Base-by-base conservation (phyloP, 2,797 vertebrate species). In the Nyctalus aviator region DNA sequence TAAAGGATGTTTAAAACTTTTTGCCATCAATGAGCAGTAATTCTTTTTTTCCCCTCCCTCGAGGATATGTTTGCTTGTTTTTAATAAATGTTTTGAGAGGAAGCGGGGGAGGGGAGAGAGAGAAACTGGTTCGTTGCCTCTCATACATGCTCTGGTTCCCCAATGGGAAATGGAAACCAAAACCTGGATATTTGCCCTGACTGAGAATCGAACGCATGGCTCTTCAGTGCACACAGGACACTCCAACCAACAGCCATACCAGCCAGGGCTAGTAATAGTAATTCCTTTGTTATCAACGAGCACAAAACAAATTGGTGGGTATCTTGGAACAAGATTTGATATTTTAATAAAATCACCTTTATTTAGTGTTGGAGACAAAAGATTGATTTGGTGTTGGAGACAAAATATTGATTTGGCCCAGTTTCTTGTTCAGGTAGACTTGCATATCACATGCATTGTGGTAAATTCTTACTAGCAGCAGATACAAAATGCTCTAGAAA, bases 1-100 rank as follows among this genome's bases (percentile, higher is more conserved):
- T 94, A 64, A 91, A 88, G 78, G 13, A 59, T 72, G 30, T 85
- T 93, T 90, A 84, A 85, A 94, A 57, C 77, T 87, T 72, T 41
- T n/a, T 79, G 69, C 37, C 71, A 23, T 91, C 48, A 88, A 30
- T 83, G 83, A 92, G 7, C 64, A 83, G 9, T 77, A 23, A 83
- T 59, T 90, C 46, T 75, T 75, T 21, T 44, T 46, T 35, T 64
- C 20, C 18, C 15, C 15, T 64, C 30, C 14, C 30, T 15, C 30
- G 18, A 64, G 30, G 62, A 64, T 64, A 62, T 30, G 13, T 18
- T 64, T 64, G 30, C 30, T 64, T 64, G 30, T 64, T 64, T 64
- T 64, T 64, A n/a, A 64, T 64, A 64, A 30, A 62, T 64, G 14
- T 64, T 64, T 64, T 64, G 62, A 64, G 62, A 64, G 62, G 62